Percentiles rank a stretch among this genome's conserved stretches.
Conservation (phyloP, 2,113 vertebrate genomes). For the Seriola quinqueradiata region DNA sequence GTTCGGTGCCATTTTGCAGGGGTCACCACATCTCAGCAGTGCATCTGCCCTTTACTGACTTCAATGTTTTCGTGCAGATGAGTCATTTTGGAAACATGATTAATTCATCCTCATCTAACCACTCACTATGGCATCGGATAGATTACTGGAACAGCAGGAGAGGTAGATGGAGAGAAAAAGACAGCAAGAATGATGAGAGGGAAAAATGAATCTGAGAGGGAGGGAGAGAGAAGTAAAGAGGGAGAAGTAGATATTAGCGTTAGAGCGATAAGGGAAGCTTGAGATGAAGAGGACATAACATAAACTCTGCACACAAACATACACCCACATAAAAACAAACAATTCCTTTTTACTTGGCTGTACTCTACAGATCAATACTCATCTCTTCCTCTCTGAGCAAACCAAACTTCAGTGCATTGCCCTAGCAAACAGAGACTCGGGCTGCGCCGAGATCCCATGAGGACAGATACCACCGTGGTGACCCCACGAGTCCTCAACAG, state of each 20-base stretch:
- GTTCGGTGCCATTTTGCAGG: conserved; percentile 35
- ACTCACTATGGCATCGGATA: conserved; percentile 49
- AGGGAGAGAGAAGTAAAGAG: neutral
- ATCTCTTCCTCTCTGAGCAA: conserved; percentile 36
- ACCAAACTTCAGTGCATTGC: conserved; percentile 26
- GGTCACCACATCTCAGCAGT: conserved; percentile 50
- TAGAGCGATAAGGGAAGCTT: conserved; percentile 32
- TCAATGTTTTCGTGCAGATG: conserved; percentile 53
- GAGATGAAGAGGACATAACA: conserved; percentile 38
- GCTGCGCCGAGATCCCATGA: conserved; percentile 25
- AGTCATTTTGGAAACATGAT: conserved; percentile 70
- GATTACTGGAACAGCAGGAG: conserved; percentile 65
- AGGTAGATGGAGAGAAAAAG: conserved; percentile 34
- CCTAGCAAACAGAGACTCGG: conserved; percentile 44
- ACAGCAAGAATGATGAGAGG: conserved; percentile 39
- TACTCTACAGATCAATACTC: conserved; percentile 66
- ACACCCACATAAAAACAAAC: conserved; percentile 53
- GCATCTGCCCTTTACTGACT: conserved; percentile 52
- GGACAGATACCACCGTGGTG: conserved; percentile 23
- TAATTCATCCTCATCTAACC: conserved; percentile 65
- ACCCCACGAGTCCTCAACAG: conserved; percentile 52
- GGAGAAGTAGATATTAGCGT: conserved; percentile 52
- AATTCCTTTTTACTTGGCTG: conserved; percentile 36
- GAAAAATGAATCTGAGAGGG: conserved; percentile 20
- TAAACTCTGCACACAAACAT: conserved; percentile 40